Percentiles rank a stretch among this genome's conserved stretches.
These are phyloP conservation scores for Drosophila leontia DNA, from an alignment of 1,140 invertebrate species.

Conservation along the genomic window DNA sequence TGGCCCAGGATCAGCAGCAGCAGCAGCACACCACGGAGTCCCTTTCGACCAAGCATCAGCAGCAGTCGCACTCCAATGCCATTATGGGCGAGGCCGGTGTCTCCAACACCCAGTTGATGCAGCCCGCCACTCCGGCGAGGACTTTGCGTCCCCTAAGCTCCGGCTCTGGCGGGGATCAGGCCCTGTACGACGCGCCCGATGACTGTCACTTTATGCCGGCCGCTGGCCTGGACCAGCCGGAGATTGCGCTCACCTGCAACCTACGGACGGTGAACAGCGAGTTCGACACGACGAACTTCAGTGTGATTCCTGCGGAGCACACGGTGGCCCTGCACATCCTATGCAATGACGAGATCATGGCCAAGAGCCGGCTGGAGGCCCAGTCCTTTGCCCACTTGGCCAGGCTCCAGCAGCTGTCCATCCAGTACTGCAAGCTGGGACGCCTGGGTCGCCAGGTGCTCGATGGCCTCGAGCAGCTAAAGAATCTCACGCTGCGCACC, in stretches of 20 bases:
- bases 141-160: slow-evolving; percentile 55
- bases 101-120: slow-evolving; percentile 68
- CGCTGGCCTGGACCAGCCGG: slow-evolving; percentile 85
- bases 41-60: slow-evolving; percentile 51
- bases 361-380: slow-evolving; percentile 90
- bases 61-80: slow-evolving; percentile 75
- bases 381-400: slow-evolving; percentile 92
- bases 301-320: slow-evolving; percentile 93
- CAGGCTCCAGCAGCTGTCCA: slow-evolving; percentile 90
- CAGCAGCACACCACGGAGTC: slow-evolving; percentile 32
- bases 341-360: slow-evolving; percentile 91
- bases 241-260: slow-evolving; percentile 92
- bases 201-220: slow-evolving; percentile 87
- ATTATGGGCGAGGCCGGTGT: slow-evolving; percentile 82
- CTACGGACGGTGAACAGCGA: slow-evolving; percentile 92
- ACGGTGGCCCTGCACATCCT: slow-evolving; percentile 91
- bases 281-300: slow-evolving; percentile 94
- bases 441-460: slow-evolving; percentile 91
- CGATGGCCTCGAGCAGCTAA: slow-evolving; percentile 90
- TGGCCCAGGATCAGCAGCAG: slow-evolving; percentile 44
- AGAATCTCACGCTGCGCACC: slow-evolving; percentile 92
- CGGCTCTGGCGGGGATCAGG: slow-evolving; percentile 50
- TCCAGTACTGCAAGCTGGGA: slow-evolving; percentile 94
- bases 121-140: slow-evolving; percentile 57
- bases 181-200: slow-evolving; percentile 91